Conservation (phyloP, 2,797 vertebrate species). For the Girardinus metallicus region DNA sequence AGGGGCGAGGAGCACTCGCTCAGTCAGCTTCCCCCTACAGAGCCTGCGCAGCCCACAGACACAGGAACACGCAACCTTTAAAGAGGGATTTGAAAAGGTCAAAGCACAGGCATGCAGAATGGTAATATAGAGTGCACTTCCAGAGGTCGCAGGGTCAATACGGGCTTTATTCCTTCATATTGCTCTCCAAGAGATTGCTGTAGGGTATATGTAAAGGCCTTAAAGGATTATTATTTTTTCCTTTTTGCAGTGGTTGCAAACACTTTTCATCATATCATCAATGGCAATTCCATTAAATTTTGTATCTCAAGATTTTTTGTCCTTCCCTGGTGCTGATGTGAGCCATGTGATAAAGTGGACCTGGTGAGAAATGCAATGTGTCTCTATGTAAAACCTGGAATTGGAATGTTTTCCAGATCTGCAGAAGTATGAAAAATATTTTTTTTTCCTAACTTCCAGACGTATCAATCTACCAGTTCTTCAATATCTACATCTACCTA, state of each 20-base stretch:
- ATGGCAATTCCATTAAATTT: slow-evolving; percentile 21
- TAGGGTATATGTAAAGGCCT: slow-evolving; percentile 13
- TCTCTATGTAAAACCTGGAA: not conserved
- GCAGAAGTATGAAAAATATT: not conserved
- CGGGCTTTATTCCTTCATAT: slow-evolving; percentile 57
- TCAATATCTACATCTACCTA: not conserved
- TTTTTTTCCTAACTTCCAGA: not conserved
- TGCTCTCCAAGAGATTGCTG: slow-evolving; percentile 30
- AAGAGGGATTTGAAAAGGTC: slow-evolving; percentile 83
- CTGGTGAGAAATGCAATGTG: slow-evolving; percentile 68
- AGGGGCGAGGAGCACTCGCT: slow-evolving; percentile 65
- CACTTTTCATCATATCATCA: slow-evolving; percentile 2
- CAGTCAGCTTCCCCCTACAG: slow-evolving; percentile 60
- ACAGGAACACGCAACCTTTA: slow-evolving; percentile 77
- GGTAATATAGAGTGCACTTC: slow-evolving; percentile 71
- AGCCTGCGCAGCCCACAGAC: slow-evolving; percentile 67
- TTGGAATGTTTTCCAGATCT: not conserved
- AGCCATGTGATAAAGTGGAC: slow-evolving; percentile 70
- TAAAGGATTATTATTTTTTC: slow-evolving; percentile 19
- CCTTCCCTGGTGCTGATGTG: slow-evolving; percentile 41
- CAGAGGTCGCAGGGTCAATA: slow-evolving; percentile 70
- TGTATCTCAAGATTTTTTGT: slow-evolving; percentile 27
- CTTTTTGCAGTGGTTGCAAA: slow-evolving; percentile 20
- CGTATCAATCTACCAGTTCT: not conserved
- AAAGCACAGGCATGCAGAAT: slow-evolving; percentile 75